A percentile compares a stretch with the other conserved stretches of the same genome.
Conservation (phyloP, 1,140 invertebrate species). For the Campodea augens region DNA sequence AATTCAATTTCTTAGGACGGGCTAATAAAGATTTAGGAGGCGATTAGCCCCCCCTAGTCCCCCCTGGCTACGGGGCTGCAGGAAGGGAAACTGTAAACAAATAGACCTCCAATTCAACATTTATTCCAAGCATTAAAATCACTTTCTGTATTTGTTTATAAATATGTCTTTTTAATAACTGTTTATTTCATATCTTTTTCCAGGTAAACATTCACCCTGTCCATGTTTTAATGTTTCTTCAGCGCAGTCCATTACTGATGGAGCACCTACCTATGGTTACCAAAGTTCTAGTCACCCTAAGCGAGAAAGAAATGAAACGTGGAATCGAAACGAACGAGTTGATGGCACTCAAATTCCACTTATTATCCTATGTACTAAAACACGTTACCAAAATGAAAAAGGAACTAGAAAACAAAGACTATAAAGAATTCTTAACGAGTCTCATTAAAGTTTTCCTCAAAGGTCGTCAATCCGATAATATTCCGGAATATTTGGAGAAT, state of each 20-base stretch:
- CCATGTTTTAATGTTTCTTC: constrained; percentile 56
- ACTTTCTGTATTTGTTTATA: not conserved
- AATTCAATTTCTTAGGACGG: too few species aligned
- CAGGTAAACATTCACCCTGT: constrained; percentile 69
- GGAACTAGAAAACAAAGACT: constrained; percentile 31
- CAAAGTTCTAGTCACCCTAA: constrained; percentile 64
- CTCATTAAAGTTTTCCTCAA: constrained; percentile 37
- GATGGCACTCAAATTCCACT: constrained; percentile 80
- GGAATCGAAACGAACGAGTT: constrained; percentile 75
- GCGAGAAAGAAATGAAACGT: constrained; percentile 69
- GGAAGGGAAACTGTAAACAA: not conserved
- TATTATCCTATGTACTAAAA: constrained; percentile 51
- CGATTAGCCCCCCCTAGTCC: too few species aligned
- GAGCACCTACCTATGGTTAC: constrained; percentile 55
- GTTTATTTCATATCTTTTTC: constrained; percentile 15
- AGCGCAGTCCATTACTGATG: constrained; percentile 44
- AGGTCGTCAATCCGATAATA: constrained; percentile 47
- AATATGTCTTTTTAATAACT: constrained; percentile 2
- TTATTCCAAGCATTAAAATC: not conserved
- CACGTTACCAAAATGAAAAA: constrained; percentile 44
- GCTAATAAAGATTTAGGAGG: too few species aligned
- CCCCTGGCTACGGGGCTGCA: not conserved
- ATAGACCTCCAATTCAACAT: constrained; percentile 2
- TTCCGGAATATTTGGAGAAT: constrained; percentile 57
- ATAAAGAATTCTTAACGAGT: constrained; percentile 20